Base-by-base conservation (phyloP, 2,113 vertebrate genomes). In the Periophthalmus modestus region DNA sequence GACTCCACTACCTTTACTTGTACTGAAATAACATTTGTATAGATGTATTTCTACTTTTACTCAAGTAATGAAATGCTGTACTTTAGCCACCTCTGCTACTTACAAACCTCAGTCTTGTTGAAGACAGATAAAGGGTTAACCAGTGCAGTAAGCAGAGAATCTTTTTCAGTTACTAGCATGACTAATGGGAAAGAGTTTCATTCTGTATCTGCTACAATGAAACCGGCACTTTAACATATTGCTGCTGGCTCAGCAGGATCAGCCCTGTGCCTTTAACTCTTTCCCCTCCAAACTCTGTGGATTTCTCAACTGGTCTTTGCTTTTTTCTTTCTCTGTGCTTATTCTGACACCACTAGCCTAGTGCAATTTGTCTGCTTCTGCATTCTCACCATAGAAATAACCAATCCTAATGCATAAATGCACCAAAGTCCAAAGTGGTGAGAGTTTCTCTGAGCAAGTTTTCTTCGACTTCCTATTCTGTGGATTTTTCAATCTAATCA, bases 201-300 rank as follows among this genome's bases (percentile, higher is more conserved):
- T 89, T 93, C 90, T 91, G 90, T 93, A 92, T 93, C 89, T 93
- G 88, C 86, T 90, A 90, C 92, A 93, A 89, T 93, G 92, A 91
- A 93, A 92, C 89, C 89, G 91, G 91, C 93, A 93, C 93, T 92
- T 92, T 87, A 86, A 91, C 84, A 36, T 92, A 91, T 84, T 91
- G 90, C 84, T 92, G 93, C 93, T 93, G 88, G 80, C 92, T 93
- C 93, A 93, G 93, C 93, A 93, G 88, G 91, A 92, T 89, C 89
- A 83, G 81, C 67, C 85, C 73, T 10, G 77, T 77, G 71, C 86
- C 69, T 92, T 94, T 93, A 93, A 93, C 93, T 88, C 92, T 78
- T 93, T 90, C 90, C 87, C 86, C 90, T 87, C 86, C 87, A 74
- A 78, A 86, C 84, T 65, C 87, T 79, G 81, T 84, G 13, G 74